Base-by-base conservation (phyloP, 1,140 invertebrate genomes). In the Magallana gigas region DNA sequence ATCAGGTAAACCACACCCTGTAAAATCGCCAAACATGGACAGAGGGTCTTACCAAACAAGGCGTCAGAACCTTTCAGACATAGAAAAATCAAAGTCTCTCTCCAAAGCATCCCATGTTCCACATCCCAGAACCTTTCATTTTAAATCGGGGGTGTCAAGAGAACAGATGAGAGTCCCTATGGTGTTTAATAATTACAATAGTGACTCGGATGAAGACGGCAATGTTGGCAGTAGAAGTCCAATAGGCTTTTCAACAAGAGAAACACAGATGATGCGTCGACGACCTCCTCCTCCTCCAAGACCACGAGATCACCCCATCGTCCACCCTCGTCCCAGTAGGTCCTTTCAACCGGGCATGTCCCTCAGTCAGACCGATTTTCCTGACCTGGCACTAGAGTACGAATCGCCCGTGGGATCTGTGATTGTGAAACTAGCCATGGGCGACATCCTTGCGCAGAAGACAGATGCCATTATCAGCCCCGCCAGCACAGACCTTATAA, bases 381-480 rank as follows among this genome's bases (percentile, higher is more conserved):
- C 87, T 56, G 88, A 89, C 2, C 58, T 85, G 9, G 86, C 89
- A n/a, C 71, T 91, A 14, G 81, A 76, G 12, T 88, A 87, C 57
- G 85, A 89, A 36, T 87, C 88, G 59, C 56, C 83, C 14, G 23
- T 91, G 14, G 83, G 84, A 4, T 36, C 57, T 9, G 14, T 90
- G 9, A 87, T 76, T 11, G 85, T 91, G 5, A 58, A 80, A 57
- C 87, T 91, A 23, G 23, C 85, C 11, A 87, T 89, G 86, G 88
- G 84, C 18, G 91, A 91, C 60, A 81, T 91, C 7, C 85, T 89
- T 0, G 81, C 82, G 59, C 87, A 90, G 83, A 85, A 60, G 23
- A 89, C 87, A 1, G 88, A 90, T 83, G 88, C 91, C n/a, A 89
- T 91, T 64, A 86, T 91, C 5, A 90, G 84, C 23, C 87, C 91